Base-by-base conservation (phyloP, 2,888 invertebrate genomes). In the Agrochola lota region DNA sequence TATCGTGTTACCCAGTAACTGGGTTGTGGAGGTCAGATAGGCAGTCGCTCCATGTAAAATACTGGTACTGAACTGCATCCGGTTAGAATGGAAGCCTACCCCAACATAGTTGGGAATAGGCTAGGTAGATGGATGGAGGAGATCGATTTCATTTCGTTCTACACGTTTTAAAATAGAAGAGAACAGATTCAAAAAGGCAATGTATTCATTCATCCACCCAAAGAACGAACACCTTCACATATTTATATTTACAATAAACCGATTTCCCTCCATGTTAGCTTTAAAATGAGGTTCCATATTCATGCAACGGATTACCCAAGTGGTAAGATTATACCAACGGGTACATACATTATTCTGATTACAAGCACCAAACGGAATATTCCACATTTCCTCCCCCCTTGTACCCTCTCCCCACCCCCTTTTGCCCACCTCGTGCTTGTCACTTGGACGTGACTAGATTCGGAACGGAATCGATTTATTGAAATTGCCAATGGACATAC, bases 381-480 rank as follows among this genome's bases (percentile, higher is more conserved):
- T 83, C 84, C 77, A 81, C 79, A 85, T 84, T 71, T 52, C 71
- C 86, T 75, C 83, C 85, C 83, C 73, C 68, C 71, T 78, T 71
- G 52, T 49, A 73, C 77, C 80, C 78, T 68, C 26, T 26, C 77
- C 83, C 86, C 78, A 78, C 75, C 78, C 80, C 74, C 66, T 64
- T 69, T 67, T 55, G 43, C 78, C 71, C 74, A 77, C 86, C 80
- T 76, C 84, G 76, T 72, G 76, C 85, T 82, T 86, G 87, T 84
- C 89, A 88, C 88, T 87, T 71, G 86, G 86, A 93, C 93, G 93
- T 93, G 93, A 93, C 92, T 90, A 89, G 92, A 92, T 91, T 92
- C 88, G 78, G 87, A 84, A 87, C 78, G 74, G 86, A 84, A 89
- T 91, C 93, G 91, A 93, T 93, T 91, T 92, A 93, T 93, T 91